Evolutionary conservation across 1,140 invertebrate species (phyloP).

Genomic region (Scaptomyza hsui): DNA sequence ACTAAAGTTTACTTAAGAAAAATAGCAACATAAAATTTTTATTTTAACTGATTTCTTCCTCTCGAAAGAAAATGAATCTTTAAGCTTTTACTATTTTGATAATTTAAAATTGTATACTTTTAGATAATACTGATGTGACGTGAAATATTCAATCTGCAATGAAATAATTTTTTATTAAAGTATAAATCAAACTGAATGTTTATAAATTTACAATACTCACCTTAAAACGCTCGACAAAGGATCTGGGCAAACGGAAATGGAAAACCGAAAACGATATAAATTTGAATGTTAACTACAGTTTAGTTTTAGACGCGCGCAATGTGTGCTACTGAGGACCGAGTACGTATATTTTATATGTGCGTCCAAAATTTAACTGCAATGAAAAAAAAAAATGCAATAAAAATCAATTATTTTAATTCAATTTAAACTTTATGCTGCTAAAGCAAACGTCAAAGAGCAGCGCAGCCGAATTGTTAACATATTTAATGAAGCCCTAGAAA

Average conservation of each 20-base stretch:
- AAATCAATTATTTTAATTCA: slow-evolving; percentile 81
- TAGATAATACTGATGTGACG: slow-evolving; percentile 67
- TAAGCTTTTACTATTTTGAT: slow-evolving; percentile 9
- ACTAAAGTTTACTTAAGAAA: slow-evolving; percentile 3
- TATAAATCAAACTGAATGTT: neutral
- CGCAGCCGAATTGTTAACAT: slow-evolving; percentile 14
- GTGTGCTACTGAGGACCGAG: slow-evolving; percentile 27
- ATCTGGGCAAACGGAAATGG: slow-evolving; percentile 22
- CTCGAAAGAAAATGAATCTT: slow-evolving; percentile 23
- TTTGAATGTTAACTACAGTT: slow-evolving; percentile 46
- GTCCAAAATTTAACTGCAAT: slow-evolving; percentile 65
- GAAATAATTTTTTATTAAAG: too few relatives aligned
- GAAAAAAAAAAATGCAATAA: slow-evolving; percentile 46
- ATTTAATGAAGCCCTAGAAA: slow-evolving; percentile 51
- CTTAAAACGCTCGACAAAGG: slow-evolving; percentile 24
- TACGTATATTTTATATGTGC: slow-evolving; percentile 37
- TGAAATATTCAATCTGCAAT: slow-evolving; percentile 50
- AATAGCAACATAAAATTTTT: neutral
- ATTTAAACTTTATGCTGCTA: slow-evolving; percentile 67
- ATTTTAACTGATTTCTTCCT: slow-evolving; percentile 45
- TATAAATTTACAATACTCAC: slow-evolving; percentile 15
- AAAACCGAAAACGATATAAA: slow-evolving; percentile 27
- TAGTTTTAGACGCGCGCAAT: slow-evolving; percentile 54
- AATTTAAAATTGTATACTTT: slow-evolving; percentile 34
- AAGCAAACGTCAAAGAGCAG: slow-evolving; percentile 3